Evolutionary conservation across 2,888 invertebrate genomes (phyloP), one percentile per base, ranked within the genome.

Genomic region (Scotopteryx bipunctaria): DNA sequence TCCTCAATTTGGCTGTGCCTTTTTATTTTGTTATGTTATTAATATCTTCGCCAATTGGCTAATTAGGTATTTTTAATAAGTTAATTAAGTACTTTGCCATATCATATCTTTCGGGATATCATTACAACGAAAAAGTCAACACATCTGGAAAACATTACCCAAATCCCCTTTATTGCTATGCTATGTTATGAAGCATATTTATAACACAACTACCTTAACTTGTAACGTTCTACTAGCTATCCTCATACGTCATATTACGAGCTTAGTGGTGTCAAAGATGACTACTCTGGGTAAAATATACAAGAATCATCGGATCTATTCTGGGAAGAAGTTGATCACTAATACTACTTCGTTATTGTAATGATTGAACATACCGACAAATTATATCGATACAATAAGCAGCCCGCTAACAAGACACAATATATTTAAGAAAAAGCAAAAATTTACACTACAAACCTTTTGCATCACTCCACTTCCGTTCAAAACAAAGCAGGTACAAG

Each of bases 401-500:
- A n/a, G n/a, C n/a, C n/a, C n/a, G n/a, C n/a, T n/a, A n/a, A n/a
- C n/a, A n/a, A n/a, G n/a, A n/a, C n/a, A n/a, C n/a, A n/a, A n/a
- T n/a, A n/a, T n/a, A 32, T 32, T 32, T 2, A 23, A 23, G 14
- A 11, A 16, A 46, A 31, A 37, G n/a, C 15, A 5, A 25, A 33
- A 46, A 6, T 27, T 25, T 27, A 25, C n/a, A 25, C 25, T 25
- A 25, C 29, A 45, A 45, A 27, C 44, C 27, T 41, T 42, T 16
- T 35, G 11, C 33, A 19, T 9, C 37, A 47, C 36, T 50, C 53
- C 46, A 60, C 40, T 62, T 56, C 36, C 48, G 54, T 52, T 40
- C 58, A 56, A 49, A 55, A 60, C 62, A 59, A 58, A 59, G 50
- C 64, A 61, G 64, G 64, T 67, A 64, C 61, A 44, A 63, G 57